A percentile compares a stretch with the other conserved stretches of the same genome.
These are phyloP conservation scores for Argyrosomus japonicus DNA, from an alignment of 2,113 vertebrate genomes.

Conservation along the genomic window DNA sequence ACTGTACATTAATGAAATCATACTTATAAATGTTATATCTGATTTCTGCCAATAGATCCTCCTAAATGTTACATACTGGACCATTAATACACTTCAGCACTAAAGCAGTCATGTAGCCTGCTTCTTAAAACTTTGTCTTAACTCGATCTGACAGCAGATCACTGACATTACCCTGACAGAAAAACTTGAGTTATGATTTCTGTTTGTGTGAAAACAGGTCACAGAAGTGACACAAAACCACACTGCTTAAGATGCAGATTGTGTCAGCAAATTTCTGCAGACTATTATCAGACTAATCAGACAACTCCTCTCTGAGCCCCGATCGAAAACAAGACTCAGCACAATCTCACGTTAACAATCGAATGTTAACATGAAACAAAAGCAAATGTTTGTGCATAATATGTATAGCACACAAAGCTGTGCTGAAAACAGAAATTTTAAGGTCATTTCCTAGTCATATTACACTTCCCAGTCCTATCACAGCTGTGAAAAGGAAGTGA, in stretches of 20 bases:
- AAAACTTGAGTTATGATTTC: neutral
- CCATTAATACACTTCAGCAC: too few relatives aligned
- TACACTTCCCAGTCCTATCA: neutral
- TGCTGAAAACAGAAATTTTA: conserved; percentile 1
- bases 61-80: too few relatives aligned
- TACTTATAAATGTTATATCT: too few relatives aligned
- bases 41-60: too few relatives aligned
- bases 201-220: conserved; percentile 30
- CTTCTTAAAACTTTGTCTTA: too few relatives aligned
- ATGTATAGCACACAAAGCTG: too few relatives aligned
- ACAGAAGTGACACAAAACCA: conserved; percentile 55
- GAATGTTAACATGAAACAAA: neutral
- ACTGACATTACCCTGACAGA: neutral
- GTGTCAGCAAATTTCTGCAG: conserved; percentile 48
- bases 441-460: neutral
- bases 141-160: too few relatives aligned
- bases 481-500: conserved; percentile 35
- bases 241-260: conserved; percentile 23
- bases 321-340: neutral
- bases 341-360: neutral
- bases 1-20: too few relatives aligned
- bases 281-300: conserved; percentile 38
- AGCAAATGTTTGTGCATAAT: neutral
- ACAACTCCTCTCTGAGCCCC: neutral
- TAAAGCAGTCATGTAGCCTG: too few relatives aligned